These are phyloP conservation scores for Magallana nippona DNA, from an alignment of 2,888 invertebrate genomes.

Conservation along the genomic window DNA sequence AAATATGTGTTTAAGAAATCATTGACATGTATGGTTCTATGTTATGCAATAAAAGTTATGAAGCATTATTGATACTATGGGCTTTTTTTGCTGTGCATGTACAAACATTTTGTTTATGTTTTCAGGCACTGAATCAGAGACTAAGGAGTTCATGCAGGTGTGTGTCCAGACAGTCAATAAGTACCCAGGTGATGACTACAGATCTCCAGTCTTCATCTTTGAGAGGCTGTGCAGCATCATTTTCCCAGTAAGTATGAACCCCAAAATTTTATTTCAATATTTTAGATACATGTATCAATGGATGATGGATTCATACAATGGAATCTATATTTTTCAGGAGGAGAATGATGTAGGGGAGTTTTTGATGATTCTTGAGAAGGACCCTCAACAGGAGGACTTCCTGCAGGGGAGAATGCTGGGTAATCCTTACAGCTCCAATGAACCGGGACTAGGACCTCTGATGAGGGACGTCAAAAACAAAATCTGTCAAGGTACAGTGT, in stretches of 20 bases:
- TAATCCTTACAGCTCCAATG: slow-evolving; percentile 96
- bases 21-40: no score
- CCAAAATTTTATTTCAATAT: neutral
- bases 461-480: slow-evolving; percentile 99
- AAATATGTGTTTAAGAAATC: no score
- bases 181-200: slow-evolving; percentile 91
- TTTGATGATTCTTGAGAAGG: slow-evolving; percentile 96
- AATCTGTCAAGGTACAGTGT: slow-evolving; percentile 83
- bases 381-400: slow-evolving; percentile 99
- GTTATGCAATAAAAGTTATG: no score
- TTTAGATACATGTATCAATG: no score
- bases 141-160: slow-evolving; percentile 97
- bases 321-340: slow-evolving; percentile 81
- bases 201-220: slow-evolving; percentile 98
- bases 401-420: slow-evolving; percentile 98
- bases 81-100: no score
- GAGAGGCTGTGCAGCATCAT: slow-evolving; percentile 98
- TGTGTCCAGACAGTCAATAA: slow-evolving; percentile 97
- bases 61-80: no score
- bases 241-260: slow-evolving; percentile 83
- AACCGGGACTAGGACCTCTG: slow-evolving; percentile 95
- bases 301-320: neutral
- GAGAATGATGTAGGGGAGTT: slow-evolving; percentile 98
- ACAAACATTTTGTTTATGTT: slow-evolving; percentile 10
- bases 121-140: slow-evolving; percentile 94